Conservation (phyloP, 2,113 vertebrate genomes). For the Erythrolamprus reginae region DNA sequence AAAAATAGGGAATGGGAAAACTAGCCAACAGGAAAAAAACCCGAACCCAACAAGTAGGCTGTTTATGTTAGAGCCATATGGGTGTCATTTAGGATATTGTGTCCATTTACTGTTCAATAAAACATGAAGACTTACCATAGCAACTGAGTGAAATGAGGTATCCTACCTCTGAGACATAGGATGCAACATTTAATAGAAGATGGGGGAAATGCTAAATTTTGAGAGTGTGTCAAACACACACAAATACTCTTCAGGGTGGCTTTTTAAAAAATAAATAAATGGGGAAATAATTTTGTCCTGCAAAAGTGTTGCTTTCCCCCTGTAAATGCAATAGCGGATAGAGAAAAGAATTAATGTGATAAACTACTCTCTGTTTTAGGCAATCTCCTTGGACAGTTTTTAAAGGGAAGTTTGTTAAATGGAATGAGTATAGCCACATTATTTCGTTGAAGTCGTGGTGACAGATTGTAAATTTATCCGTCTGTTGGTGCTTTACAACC, state of each 20-base stretch:
- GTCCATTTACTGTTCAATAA: constrained; percentile 63
- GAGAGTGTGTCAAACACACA: constrained; percentile 40
- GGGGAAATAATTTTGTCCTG: constrained; percentile 42
- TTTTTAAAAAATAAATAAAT: background rate
- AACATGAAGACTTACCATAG: constrained; percentile 65
- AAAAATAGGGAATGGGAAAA: background rate
- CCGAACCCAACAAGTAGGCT: background rate
- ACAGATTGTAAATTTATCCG: background rate
- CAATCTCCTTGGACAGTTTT: background rate
- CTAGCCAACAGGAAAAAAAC: background rate
- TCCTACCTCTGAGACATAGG: constrained; percentile 30
- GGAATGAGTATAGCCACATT: accelerated
- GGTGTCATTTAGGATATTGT: constrained; percentile 50
- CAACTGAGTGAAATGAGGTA: constrained; percentile 47
- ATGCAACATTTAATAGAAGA: constrained; percentile 47
- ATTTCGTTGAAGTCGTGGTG: accelerated
- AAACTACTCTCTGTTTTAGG: constrained; percentile 21
- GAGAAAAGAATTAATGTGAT: constrained; percentile 38
- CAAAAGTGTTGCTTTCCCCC: constrained; percentile 43
- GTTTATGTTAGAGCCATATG: constrained; percentile 30
- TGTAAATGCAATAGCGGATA: constrained; percentile 26
- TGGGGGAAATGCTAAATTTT: constrained; percentile 17
- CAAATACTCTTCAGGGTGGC: constrained; percentile 30
- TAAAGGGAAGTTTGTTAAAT: constrained; percentile 15
- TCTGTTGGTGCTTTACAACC: background rate